Evolutionary conservation across 2,113 vertebrate species (phyloP).

Genomic region (Clarias macrocephalus): DNA sequence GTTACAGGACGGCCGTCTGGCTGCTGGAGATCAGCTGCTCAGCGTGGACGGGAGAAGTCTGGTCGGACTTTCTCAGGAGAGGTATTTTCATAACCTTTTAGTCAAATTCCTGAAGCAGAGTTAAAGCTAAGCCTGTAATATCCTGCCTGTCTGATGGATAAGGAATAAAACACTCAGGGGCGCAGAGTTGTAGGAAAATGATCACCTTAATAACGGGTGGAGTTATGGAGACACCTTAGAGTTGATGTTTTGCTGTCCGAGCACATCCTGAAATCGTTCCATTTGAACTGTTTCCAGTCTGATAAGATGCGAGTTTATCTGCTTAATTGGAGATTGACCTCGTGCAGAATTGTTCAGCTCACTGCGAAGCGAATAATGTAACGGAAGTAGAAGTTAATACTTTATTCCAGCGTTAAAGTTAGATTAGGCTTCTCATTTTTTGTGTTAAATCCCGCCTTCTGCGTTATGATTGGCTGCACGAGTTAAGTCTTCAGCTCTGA

Average conservation of each 20-base stretch:
- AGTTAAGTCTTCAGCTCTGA: too few species aligned
- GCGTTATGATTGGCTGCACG: too few species aligned
- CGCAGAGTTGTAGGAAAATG: neutral
- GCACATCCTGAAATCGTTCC: neutral
- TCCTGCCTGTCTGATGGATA: constrained; percentile 6
- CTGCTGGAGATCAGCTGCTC: constrained; percentile 93
- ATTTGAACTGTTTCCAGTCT: too few species aligned
- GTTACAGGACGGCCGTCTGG: constrained; percentile 87
- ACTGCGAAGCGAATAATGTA: too few species aligned
- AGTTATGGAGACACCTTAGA: neutral
- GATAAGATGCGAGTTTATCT: too few species aligned
- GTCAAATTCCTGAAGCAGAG: constrained; percentile 13
- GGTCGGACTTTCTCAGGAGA: constrained; percentile 96
- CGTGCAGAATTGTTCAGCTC: too few species aligned
- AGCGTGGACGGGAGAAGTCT: constrained; percentile 95
- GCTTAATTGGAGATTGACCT: too few species aligned
- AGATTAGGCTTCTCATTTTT: too few species aligned
- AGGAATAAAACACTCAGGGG: neutral
- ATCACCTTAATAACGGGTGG: neutral
- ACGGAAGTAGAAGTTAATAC: too few species aligned
- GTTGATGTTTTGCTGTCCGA: neutral
- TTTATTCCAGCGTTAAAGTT: too few species aligned
- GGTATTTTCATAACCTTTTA: constrained; percentile 69
- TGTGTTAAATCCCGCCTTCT: too few species aligned
- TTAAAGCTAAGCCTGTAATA: constrained; percentile 37